Percentiles rank a stretch among this genome's conserved stretches.
phyloP scores from a whole-genome alignment of 2,113 vertebrate genomes.

The Campylomormyrus tamandua region DNA sequence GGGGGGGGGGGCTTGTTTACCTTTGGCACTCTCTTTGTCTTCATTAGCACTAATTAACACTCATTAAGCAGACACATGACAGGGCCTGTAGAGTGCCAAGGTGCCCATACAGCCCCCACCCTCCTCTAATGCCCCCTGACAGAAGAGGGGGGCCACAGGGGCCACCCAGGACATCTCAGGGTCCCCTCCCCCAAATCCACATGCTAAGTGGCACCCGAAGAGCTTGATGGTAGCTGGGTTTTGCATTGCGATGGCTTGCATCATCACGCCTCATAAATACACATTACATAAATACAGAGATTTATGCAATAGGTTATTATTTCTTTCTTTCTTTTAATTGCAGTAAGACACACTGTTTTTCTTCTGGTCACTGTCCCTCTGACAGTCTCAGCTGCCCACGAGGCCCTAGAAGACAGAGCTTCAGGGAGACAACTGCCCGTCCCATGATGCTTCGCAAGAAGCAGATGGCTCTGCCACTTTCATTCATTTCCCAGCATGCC shows the following conservation, averaged over 20 bases:
- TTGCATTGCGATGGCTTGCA: background rate
- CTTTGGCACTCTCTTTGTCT: background rate
- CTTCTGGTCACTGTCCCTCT: background rate
- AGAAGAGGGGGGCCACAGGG: background rate
- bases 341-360: background rate
- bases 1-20: background rate
- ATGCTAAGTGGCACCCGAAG: background rate
- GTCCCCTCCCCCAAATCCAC: background rate
- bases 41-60: conserved; percentile 11
- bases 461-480: background rate
- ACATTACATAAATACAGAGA: background rate
- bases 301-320: background rate
- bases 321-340: background rate
- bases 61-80: background rate
- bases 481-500: background rate
- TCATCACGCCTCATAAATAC: background rate
- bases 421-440: background rate
- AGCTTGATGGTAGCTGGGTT: background rate
- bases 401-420: background rate
- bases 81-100: background rate
- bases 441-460: background rate
- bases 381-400: background rate
- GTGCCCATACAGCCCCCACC: background rate
- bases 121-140: background rate
- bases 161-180: background rate